These are phyloP conservation scores for Netelia virgata DNA, from an alignment of 2,888 invertebrate species.

Conservation along the genomic window DNA sequence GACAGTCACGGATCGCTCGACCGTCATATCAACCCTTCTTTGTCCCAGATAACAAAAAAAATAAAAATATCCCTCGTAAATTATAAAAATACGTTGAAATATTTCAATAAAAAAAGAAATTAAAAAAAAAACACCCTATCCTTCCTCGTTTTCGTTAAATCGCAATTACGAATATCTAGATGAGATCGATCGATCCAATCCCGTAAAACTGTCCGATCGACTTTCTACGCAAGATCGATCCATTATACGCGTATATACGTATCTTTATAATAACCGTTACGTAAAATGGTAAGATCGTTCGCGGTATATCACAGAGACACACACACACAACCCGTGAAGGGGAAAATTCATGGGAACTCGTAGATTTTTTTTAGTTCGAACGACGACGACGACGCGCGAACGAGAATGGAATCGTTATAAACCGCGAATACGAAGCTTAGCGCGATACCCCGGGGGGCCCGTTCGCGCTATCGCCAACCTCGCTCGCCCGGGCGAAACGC, in stretches of 20 bases:
- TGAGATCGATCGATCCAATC: neutral
- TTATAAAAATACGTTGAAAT: neutral
- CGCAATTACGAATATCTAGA: neutral
- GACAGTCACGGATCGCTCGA: slow-evolving; percentile 24
- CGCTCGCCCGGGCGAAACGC: slow-evolving; percentile 52
- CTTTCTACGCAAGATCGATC: slow-evolving; percentile 42
- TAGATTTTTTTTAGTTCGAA: slow-evolving; percentile 8
- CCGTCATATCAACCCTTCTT: slow-evolving; percentile 1
- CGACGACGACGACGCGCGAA: neutral
- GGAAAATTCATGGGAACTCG: slow-evolving; percentile 36
- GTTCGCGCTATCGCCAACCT: slow-evolving; percentile 9
- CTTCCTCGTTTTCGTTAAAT: no score
- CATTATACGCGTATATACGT: neutral
- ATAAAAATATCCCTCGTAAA: neutral
- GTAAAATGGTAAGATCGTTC: slow-evolving; percentile 56
- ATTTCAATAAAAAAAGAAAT: neutral
- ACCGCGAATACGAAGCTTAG: neutral
- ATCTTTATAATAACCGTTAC: slow-evolving; percentile 43
- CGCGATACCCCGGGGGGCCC: slow-evolving; percentile 5
- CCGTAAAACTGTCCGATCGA: slow-evolving; percentile 24
- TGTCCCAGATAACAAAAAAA: neutral
- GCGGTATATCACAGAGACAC: slow-evolving; percentile 25
- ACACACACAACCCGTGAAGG: neutral
- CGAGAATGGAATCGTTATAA: neutral
- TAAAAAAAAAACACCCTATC: neutral